A percentile compares a stretch with the other conserved stretches of the same genome.
These are phyloP conservation scores for Brachionus manjavacas DNA, from an alignment of 1,140 invertebrate genomes.

Conservation along the genomic window DNA sequence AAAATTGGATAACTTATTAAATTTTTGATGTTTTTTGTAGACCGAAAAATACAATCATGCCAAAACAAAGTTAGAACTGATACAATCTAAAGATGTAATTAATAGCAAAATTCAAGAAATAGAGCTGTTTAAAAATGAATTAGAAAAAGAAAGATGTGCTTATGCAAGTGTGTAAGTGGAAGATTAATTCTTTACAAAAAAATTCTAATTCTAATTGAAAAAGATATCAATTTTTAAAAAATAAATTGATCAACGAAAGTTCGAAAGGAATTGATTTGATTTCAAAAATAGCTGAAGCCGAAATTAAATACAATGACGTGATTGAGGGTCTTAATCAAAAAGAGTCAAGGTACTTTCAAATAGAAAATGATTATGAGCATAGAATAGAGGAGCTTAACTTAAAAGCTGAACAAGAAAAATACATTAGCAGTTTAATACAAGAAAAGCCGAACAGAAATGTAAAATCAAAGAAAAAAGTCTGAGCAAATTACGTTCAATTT, in stretches of 20 bases:
- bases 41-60: constrained; percentile 17
- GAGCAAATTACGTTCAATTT: neutral
- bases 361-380: constrained; percentile 31
- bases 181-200: neutral
- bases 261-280: constrained; percentile 24
- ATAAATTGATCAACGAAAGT: constrained; percentile 10
- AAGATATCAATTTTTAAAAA: constrained; percentile 25
- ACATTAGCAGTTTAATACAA: neutral
- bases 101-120: neutral
- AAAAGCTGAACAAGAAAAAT: constrained; percentile 32
- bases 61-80: constrained; percentile 25
- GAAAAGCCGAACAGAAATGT: neutral
- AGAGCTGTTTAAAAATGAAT: constrained; percentile 26
- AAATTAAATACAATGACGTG: constrained; percentile 21
- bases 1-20: neutral
- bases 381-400: constrained; percentile 18
- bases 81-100: neutral
- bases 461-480: neutral
- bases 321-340: constrained; percentile 10
- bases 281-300: constrained; percentile 16
- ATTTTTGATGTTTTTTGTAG: neutral
- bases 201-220: neutral
- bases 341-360: neutral
- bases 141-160: constrained; percentile 20
- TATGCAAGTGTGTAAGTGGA: constrained; percentile 13